phyloP scores from a whole-genome alignment of 2,113 vertebrate species.

The Xerus inauris region DNA sequence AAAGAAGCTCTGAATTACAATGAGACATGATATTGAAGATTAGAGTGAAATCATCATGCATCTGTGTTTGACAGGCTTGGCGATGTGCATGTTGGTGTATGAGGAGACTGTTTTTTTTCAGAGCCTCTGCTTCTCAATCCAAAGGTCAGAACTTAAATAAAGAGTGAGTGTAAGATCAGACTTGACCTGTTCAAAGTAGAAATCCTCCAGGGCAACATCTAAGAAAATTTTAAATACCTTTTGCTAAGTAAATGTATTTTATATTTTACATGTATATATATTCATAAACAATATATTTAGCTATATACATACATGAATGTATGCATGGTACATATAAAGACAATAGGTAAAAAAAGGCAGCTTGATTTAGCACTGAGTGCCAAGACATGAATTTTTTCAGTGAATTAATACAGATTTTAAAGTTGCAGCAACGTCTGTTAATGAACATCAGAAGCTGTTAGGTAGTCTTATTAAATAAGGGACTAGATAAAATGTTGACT shows the following conservation, averaged over 20 bases:
- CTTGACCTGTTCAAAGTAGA: background rate
- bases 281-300: background rate
- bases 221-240: background rate
- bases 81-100: background rate
- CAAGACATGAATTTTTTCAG: background rate
- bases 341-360: background rate
- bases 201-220: background rate
- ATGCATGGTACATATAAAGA: background rate
- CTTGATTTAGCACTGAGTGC: background rate
- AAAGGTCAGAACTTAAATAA: background rate
- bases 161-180: background rate
- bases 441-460: too few species aligned
- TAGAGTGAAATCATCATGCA: slow-evolving; percentile 12
- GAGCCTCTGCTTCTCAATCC: background rate
- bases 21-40: background rate
- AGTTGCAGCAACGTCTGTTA: background rate
- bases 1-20: slow-evolving; percentile 41
- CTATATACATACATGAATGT: background rate
- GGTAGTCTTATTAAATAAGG: too few species aligned
- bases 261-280: background rate
- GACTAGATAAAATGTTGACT: too few species aligned
- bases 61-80: slow-evolving; percentile 9
- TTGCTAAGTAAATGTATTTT: background rate
- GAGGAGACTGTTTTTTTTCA: background rate
- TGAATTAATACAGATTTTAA: background rate